Percentiles rank a stretch among this genome's conserved stretches.
Conservation (phyloP, 2,113 vertebrate genomes). For the Pantherophis guttatus region DNA sequence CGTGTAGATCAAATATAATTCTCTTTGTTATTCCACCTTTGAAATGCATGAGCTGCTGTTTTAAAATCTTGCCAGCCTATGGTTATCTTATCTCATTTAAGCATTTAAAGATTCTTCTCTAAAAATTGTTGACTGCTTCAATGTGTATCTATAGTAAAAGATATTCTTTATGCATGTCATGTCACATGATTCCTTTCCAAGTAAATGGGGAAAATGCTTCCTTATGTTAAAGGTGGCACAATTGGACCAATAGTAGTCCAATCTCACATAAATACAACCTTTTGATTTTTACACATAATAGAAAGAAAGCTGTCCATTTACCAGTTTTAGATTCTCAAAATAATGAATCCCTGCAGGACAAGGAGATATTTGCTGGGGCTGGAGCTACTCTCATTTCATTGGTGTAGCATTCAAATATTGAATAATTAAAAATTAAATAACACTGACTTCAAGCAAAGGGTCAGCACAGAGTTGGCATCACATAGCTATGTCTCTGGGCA, state of each 20-base stretch:
- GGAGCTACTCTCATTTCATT: background rate
- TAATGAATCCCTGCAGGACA: background rate
- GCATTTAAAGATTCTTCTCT: background rate
- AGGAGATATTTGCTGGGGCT: background rate
- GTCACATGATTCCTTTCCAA: background rate
- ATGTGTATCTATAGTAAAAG: background rate
- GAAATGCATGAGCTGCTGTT: background rate
- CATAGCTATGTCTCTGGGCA: background rate
- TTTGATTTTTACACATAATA: slow-evolving; percentile 25
- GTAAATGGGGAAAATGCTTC: background rate
- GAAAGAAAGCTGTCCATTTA: slow-evolving; percentile 10
- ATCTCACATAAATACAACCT: slow-evolving; percentile 11
- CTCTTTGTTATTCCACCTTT: background rate
- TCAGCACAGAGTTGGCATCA: background rate
- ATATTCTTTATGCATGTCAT: background rate
- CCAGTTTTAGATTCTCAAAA: background rate
- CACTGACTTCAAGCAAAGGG: background rate
- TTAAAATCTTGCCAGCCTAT: background rate
- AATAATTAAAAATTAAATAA: no score
- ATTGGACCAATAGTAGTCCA: background rate
- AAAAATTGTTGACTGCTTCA: background rate
- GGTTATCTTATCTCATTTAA: background rate
- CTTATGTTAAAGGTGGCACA: background rate
- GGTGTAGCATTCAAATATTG: background rate
- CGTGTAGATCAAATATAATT: background rate